phyloP scores from a whole-genome alignment of 2,113 vertebrate species.

The Dipodomys merriami region DNA sequence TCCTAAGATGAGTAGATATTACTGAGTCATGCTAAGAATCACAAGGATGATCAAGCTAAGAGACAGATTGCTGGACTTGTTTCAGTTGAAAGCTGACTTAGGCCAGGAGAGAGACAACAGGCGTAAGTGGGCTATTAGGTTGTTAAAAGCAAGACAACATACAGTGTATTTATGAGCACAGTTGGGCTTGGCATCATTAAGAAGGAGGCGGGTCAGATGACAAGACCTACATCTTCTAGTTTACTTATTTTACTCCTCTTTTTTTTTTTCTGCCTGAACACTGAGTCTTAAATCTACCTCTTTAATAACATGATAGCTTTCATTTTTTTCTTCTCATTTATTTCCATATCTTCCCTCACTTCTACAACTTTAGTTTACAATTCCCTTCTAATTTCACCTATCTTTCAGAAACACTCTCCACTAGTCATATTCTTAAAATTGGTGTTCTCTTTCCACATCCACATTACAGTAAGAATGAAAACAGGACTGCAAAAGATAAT shows the following conservation, averaged over 20 bases:
- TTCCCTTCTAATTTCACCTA: not conserved
- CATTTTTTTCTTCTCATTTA: not conserved
- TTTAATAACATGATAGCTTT: not conserved
- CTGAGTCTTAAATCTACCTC: not conserved
- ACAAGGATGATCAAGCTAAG: not conserved
- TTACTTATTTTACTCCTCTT: not conserved
- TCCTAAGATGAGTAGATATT: not conserved
- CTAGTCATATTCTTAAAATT: not conserved
- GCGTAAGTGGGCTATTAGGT: not conserved
- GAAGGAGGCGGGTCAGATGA: not conserved
- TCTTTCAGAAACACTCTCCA: not conserved
- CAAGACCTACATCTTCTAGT: not conserved
- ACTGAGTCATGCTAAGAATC: not conserved
- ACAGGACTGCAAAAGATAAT: not conserved
- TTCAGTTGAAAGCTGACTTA: not conserved
- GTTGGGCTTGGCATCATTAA: not conserved
- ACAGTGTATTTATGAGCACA: not conserved
- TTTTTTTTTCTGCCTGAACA: not conserved
- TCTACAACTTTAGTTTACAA: not conserved
- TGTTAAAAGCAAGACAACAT: not conserved
- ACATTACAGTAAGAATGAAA: conserved; percentile 7
- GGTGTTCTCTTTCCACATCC: not conserved
- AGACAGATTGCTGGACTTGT: not conserved
- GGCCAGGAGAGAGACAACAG: not conserved
- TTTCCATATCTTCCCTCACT: not conserved